These are phyloP conservation scores for Distichodus sexfasciatus DNA, from an alignment of 2,797 vertebrate genomes.

Conservation along the genomic window DNA sequence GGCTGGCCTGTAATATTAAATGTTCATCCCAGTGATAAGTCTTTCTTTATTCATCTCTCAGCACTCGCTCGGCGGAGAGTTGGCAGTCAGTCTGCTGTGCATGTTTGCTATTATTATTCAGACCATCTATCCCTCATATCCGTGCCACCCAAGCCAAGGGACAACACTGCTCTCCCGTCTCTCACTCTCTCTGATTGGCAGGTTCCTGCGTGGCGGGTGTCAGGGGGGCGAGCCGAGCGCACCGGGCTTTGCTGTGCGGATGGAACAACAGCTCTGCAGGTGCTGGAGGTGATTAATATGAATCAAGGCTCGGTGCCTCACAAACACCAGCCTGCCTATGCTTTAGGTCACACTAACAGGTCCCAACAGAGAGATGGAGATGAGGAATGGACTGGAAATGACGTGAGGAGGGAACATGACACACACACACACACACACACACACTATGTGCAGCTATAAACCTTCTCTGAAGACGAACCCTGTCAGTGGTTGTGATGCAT, in stretches of 20 bases:
- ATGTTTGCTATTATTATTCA: constrained; percentile 41
- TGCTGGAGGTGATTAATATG: constrained; percentile 49
- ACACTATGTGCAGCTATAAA: too few species aligned
- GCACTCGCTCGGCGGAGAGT: background rate
- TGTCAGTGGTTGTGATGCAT: too few species aligned
- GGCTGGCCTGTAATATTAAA: background rate
- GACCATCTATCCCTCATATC: constrained; percentile 25
- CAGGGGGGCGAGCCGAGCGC: constrained; percentile 10
- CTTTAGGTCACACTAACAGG: constrained; percentile 51
- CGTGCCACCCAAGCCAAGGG: constrained; percentile 35
- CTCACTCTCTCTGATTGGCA: constrained; percentile 25
- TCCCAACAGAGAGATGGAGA: constrained; percentile 42
- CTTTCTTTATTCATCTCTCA: constrained; percentile 23
- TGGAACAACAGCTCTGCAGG: constrained; percentile 44
- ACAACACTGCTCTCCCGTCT: constrained; percentile 22
- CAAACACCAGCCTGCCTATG: constrained; percentile 26
- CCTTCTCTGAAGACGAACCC: too few species aligned
- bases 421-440: background rate
- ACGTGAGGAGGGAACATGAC: constrained; percentile 9
- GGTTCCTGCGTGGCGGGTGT: constrained; percentile 33
- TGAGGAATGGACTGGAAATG: background rate
- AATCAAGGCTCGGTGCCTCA: constrained; percentile 32
- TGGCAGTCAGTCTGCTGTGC: background rate
- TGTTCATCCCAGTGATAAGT: background rate
- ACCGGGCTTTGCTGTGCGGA: constrained; percentile 27